phyloP scores from a whole-genome alignment of 2,113 vertebrate genomes.

The Pedetes capensis region DNA sequence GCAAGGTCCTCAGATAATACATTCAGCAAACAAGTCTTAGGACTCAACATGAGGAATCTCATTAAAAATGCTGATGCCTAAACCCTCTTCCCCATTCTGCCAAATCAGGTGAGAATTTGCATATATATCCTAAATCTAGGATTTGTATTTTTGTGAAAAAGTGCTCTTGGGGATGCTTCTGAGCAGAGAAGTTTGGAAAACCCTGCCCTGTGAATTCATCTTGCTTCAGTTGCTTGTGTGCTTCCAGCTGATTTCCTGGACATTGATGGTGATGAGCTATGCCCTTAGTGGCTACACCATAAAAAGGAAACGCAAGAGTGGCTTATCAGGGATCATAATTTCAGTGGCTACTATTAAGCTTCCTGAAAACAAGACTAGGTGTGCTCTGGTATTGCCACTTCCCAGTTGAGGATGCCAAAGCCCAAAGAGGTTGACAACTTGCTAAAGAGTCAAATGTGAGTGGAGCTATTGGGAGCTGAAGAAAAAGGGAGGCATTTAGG shows the following conservation, averaged over 20 bases:
- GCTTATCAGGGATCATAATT: not conserved
- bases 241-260: not conserved
- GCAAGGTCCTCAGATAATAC: not conserved
- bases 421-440: not conserved
- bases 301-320: not conserved
- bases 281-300: not conserved
- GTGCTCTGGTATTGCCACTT: not conserved
- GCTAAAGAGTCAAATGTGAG: not conserved
- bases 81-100: not conserved
- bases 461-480: not conserved
- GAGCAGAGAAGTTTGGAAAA: not conserved
- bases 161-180: not conserved
- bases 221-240: conserved; percentile 15
- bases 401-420: not conserved
- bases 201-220: not conserved
- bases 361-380: not conserved
- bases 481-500: not conserved
- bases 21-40: not conserved
- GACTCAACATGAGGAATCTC: not conserved
- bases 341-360: not conserved
- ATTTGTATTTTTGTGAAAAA: not conserved
- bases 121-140: not conserved
- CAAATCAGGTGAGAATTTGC: not conserved
- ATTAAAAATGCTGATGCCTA: not conserved
- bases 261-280: not conserved